Evolutionary conservation across 64 coral and sea anemone species (phyloP), one percentile per base, ranked within the genome.

Genomic region (Stichodactyla mertensii): DNA sequence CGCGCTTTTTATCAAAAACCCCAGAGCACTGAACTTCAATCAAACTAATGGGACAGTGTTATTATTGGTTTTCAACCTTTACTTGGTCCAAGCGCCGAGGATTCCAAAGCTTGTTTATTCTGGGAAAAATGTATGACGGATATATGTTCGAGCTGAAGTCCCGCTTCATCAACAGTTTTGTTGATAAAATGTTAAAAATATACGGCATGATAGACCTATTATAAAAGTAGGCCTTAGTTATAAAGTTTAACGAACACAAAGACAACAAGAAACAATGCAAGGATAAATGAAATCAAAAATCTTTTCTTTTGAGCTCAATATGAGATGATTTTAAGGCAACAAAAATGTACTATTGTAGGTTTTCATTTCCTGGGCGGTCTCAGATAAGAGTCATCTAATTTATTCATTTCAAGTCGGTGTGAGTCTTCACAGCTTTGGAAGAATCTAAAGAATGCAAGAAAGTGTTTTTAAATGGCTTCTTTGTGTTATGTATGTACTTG

Each of bases 391-490:
- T 18, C 4, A 4, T 11, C 2, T 53, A 16, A 53, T 16, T 53
- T 81, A 81, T 54, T 55, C 1, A 81, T 81, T 81, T 81, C 16
- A 55, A 81, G 15, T 18, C 53, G 78, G 78, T 81, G 78, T 53
- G 78, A 81, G 52, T 53, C 18, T 80, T 80, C 77, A 80, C 77
- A 80, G 10, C 13, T 80, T 52, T n/a, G 15, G 20, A 81, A 81
- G 78, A 81, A 81, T 81, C n/a, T 81, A 52, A 81, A 81, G 78
- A 53, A 81, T 81, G 36, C 52, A 11, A 53, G 15, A 55, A 81
- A 52, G 7, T 12, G 9, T 4, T 15, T 11, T 58, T 58, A 58
- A 58, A 58, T 58, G 0, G 66, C 19, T 70, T 70, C 66, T 70
- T 23, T 5, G 0, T 24, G 19, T 70, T 2, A 9, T n/a, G 4